A percentile compares a stretch with the other conserved stretches of the same genome.
Conservation (phyloP, 2,797 vertebrate genomes). For the Menidia menidia region DNA sequence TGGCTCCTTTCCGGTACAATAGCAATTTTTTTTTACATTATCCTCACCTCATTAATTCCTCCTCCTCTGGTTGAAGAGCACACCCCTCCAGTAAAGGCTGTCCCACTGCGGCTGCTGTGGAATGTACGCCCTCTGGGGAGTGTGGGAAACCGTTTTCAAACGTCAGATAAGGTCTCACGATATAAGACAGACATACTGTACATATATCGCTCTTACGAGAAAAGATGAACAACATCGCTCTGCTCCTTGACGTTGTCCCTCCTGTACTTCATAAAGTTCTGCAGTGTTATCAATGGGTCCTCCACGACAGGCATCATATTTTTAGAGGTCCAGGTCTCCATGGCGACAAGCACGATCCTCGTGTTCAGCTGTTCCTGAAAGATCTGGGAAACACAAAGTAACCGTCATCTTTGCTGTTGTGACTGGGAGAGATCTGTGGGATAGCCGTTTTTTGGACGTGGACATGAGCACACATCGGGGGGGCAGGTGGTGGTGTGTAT, state of each 20-base stretch:
- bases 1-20: background rate
- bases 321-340: slow-evolving; percentile 93
- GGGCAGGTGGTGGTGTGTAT: slow-evolving; percentile 31
- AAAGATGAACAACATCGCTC: slow-evolving; percentile 91
- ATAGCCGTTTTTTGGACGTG: background rate
- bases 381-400: slow-evolving; percentile 79
- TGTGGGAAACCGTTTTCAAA: slow-evolving; percentile 5
- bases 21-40: background rate
- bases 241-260: slow-evolving; percentile 86
- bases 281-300: slow-evolving; percentile 89
- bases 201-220: slow-evolving; percentile 85
- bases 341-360: slow-evolving; percentile 92
- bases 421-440: slow-evolving; percentile 8
- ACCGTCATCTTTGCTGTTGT: slow-evolving; percentile 22
- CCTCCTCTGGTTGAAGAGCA: slow-evolving; percentile 87
- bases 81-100: slow-evolving; percentile 90
- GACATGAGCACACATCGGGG: slow-evolving; percentile 7
- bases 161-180: background rate
- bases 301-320: slow-evolving; percentile 88
- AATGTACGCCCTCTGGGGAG: slow-evolving; percentile 89
- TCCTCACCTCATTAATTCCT: slow-evolving; percentile 92
- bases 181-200: background rate
- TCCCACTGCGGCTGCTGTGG: slow-evolving; percentile 91
- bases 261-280: slow-evolving; percentile 91
- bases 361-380: slow-evolving; percentile 96